Conservation (phyloP, 2,797 vertebrate species). For the Morus bassanus region DNA sequence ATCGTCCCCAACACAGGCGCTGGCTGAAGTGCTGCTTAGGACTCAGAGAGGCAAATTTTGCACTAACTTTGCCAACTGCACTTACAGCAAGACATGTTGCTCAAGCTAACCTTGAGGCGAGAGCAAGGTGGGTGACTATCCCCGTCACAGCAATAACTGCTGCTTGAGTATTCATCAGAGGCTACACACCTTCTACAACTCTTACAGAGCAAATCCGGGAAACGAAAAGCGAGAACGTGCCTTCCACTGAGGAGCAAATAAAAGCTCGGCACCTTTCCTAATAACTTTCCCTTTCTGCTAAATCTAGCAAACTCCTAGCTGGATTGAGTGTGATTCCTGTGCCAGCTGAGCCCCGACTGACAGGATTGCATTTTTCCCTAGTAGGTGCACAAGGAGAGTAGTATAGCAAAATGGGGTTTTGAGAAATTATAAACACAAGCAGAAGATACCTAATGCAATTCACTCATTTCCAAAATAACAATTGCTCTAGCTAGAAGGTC, state of each 20-base stretch:
- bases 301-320: neutral
- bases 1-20: rapidly evolving
- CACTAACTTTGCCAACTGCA: neutral
- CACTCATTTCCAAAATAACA: neutral
- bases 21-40: neutral
- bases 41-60: neutral
- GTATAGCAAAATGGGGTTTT: neutral
- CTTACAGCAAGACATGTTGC: neutral
- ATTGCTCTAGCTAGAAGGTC: neutral
- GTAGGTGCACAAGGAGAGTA: neutral
- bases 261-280: neutral
- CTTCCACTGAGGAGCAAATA: neutral
- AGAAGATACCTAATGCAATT: neutral
- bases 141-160: neutral
- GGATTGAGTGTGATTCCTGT: neutral
- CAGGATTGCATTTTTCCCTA: neutral
- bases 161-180: rapidly evolving
- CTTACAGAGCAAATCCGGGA: neutral
- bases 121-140: neutral
- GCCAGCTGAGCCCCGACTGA: neutral
- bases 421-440: neutral
- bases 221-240: rapidly evolving
- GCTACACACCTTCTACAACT: neutral
- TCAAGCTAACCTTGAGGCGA: rapidly evolving
- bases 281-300: neutral